phyloP scores from a whole-genome alignment of 1,140 invertebrate genomes.

The Colletes latitarsis region DNA sequence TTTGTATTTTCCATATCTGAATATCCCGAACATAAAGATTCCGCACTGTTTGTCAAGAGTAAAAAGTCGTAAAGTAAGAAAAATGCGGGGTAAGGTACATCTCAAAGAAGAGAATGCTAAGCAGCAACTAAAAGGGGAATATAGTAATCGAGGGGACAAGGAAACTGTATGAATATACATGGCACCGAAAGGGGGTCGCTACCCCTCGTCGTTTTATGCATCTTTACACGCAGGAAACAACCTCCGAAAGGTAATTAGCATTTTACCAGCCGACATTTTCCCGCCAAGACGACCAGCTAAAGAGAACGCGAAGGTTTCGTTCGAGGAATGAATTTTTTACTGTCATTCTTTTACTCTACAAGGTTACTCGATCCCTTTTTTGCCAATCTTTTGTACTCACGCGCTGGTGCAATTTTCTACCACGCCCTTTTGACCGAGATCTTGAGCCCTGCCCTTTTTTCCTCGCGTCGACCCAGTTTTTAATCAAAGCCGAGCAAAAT shows the following conservation, averaged over 20 bases:
- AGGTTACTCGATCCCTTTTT: slow-evolving; percentile 13
- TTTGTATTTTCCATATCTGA: too few species aligned
- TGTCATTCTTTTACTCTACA: not conserved
- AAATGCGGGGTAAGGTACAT: slow-evolving; percentile 16
- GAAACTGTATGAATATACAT: slow-evolving; percentile 56
- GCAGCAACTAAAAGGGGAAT: not conserved
- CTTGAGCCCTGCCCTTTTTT: not conserved
- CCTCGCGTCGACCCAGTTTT: slow-evolving; percentile 15
- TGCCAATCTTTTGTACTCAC: slow-evolving; percentile 6
- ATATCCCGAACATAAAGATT: too few species aligned
- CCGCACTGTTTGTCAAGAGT: too few species aligned
- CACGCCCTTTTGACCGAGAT: not conserved
- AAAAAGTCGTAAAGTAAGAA: too few species aligned
- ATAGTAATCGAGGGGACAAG: not conserved
- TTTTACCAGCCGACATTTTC: slow-evolving; percentile 41
- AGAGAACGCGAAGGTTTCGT: slow-evolving; percentile 15
- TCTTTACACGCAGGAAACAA: slow-evolving; percentile 48
- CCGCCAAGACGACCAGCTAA: not conserved
- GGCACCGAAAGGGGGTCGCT: slow-evolving; percentile 20
- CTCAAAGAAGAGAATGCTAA: not conserved
- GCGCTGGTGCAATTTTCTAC: slow-evolving; percentile 1
- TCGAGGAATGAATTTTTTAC: not conserved
- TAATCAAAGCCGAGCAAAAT: not conserved
- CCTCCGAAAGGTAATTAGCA: slow-evolving; percentile 56
- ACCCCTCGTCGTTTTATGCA: slow-evolving; percentile 37